Evolutionary conservation across 2,113 vertebrate genomes (phyloP).

Genomic region (Dipodomys spectabilis): DNA sequence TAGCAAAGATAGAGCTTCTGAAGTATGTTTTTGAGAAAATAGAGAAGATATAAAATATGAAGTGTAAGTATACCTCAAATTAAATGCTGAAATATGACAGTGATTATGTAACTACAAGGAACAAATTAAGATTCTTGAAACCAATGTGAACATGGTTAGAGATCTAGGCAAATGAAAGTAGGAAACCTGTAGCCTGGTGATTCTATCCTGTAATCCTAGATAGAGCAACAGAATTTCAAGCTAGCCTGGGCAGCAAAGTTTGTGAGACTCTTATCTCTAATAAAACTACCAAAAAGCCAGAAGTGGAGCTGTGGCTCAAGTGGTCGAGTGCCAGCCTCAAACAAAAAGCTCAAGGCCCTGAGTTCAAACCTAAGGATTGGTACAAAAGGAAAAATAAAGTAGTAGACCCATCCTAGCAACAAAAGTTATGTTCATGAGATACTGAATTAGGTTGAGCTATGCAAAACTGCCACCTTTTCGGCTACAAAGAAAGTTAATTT

Average conservation of each 20-base stretch:
- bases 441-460: conserved; percentile 31
- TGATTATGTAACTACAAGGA: neutral
- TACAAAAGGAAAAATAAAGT: neutral
- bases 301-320: no score
- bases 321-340: no score
- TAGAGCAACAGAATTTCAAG: no score
- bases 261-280: no score
- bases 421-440: conserved; percentile 29
- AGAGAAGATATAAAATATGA: conserved; percentile 27
- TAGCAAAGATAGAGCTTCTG: neutral
- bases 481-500: neutral
- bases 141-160: conserved; percentile 6
- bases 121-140: conserved; percentile 55
- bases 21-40: conserved; percentile 17
- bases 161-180: neutral
- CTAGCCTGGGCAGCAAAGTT: no score
- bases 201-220: no score
- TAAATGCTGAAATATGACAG: conserved; percentile 30
- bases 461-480: conserved; percentile 32
- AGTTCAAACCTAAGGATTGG: neutral
- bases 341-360: no score
- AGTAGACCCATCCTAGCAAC: neutral
- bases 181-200: no score
- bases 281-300: no score
- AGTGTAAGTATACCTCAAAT: conserved; percentile 1